These are phyloP conservation scores for Paramuricea clavata DNA, from an alignment of 92 coral and sea anemone species.

Conservation along the genomic window DNA sequence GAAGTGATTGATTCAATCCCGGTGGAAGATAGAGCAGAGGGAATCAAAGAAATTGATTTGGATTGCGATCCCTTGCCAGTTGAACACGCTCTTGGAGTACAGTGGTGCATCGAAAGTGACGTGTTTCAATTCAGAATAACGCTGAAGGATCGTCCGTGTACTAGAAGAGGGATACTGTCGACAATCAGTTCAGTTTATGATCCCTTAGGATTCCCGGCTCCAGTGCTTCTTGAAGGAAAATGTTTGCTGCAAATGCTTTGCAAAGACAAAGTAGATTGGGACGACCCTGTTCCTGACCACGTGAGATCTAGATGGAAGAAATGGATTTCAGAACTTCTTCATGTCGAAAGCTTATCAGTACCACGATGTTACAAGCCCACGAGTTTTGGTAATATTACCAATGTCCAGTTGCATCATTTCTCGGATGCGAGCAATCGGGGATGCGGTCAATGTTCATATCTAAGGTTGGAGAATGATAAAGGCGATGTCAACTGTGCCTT, in stretches of 20 bases:
- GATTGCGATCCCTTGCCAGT: background rate
- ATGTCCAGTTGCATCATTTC: slow-evolving; percentile 38
- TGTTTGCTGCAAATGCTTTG: slow-evolving; percentile 9
- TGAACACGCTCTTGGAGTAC: slow-evolving; percentile 15
- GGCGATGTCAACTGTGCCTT: background rate
- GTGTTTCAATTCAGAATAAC: background rate
- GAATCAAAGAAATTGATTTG: background rate
- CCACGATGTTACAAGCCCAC: background rate
- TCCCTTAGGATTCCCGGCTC: background rate
- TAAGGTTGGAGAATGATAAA: background rate
- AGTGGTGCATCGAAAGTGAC: slow-evolving; percentile 13
- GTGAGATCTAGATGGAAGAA: background rate
- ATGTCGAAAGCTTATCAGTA: background rate
- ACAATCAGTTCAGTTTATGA: background rate
- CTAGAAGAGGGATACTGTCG: slow-evolving; percentile 6
- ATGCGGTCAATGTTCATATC: slow-evolving; percentile 1
- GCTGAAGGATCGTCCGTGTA: background rate
- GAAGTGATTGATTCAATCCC: background rate
- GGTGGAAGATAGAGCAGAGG: background rate
- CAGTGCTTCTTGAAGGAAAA: slow-evolving; percentile 1
- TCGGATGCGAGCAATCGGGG: slow-evolving; percentile 10
- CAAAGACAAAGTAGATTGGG: background rate
- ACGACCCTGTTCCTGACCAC: background rate
- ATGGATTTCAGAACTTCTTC: background rate
- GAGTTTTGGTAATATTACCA: slow-evolving; percentile 47